Evolutionary conservation across 1,140 invertebrate species (phyloP).

Genomic region (Saccostrea glomerata): DNA sequence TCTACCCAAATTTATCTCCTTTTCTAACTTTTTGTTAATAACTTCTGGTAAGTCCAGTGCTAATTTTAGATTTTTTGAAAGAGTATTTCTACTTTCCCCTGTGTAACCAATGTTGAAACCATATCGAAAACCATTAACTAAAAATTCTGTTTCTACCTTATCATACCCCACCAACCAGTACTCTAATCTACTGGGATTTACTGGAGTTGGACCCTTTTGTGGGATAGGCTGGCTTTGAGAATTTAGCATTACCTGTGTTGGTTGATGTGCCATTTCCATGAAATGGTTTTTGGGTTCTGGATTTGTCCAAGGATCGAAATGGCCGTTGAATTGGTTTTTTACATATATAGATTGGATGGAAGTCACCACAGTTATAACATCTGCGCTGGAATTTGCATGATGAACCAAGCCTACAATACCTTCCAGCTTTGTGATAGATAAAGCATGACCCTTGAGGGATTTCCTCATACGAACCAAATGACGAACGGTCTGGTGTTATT

Average conservation of each 20-base stretch:
- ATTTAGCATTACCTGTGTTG: not conserved
- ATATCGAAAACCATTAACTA: constrained; percentile 39
- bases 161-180: constrained; percentile 32
- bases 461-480: not conserved
- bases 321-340: not conserved
- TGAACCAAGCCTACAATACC: not conserved
- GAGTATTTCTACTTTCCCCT: not conserved
- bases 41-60: not conserved
- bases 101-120: not conserved
- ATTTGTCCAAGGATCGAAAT: not conserved
- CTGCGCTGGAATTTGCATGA: not conserved
- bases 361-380: constrained; percentile 34
- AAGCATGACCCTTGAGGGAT: not conserved
- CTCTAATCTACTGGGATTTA: constrained; percentile 1
- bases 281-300: not conserved
- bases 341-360: not conserved
- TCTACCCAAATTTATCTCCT: too few relatives aligned
- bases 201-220: constrained; percentile 36
- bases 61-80: not conserved
- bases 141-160: constrained; percentile 2
- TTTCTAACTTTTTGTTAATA: not conserved
- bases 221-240: not conserved
- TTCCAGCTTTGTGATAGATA: constrained; percentile 7
- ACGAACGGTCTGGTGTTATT: not conserved
- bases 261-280: not conserved